phyloP scores from a whole-genome alignment of 2,888 invertebrate species.

The Heterodera filipjevi region DNA sequence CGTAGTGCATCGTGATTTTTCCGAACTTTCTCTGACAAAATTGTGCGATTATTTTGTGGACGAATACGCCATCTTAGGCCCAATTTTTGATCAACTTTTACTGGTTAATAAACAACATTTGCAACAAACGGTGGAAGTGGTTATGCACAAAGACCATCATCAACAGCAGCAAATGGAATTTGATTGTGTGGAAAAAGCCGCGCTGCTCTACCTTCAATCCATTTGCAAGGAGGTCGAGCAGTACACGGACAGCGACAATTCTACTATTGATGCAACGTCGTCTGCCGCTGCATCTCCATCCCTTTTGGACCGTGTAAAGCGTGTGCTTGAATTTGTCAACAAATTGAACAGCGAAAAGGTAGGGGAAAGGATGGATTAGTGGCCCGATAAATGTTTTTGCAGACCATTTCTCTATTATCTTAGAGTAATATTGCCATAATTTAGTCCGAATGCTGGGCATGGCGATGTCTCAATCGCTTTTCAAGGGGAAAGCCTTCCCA shows the following conservation, averaged over 20 bases:
- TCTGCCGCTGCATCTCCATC: not conserved
- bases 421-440: too few species aligned
- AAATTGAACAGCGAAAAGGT: slow-evolving; percentile 4
- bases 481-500: too few species aligned
- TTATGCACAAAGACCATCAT: not conserved
- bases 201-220: not conserved
- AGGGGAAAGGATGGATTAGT: too few species aligned
- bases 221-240: slow-evolving; percentile 15
- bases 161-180: not conserved
- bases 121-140: too few species aligned
- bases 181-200: not conserved
- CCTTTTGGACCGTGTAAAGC: not conserved
- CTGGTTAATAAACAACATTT: not conserved
- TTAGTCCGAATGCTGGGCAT: too few species aligned
- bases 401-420: too few species aligned
- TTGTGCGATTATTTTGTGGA: not conserved
- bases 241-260: not conserved
- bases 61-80: not conserved
- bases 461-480: too few species aligned
- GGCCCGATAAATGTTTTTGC: too few species aligned
- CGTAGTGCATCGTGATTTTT: not conserved
- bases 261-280: not conserved
- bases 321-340: slow-evolving; percentile 5
- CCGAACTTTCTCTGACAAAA: not conserved
- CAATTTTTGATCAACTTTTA: not conserved